phyloP scores from a whole-genome alignment of 2,888 invertebrate species.

The Limnephilus rhombicus region DNA sequence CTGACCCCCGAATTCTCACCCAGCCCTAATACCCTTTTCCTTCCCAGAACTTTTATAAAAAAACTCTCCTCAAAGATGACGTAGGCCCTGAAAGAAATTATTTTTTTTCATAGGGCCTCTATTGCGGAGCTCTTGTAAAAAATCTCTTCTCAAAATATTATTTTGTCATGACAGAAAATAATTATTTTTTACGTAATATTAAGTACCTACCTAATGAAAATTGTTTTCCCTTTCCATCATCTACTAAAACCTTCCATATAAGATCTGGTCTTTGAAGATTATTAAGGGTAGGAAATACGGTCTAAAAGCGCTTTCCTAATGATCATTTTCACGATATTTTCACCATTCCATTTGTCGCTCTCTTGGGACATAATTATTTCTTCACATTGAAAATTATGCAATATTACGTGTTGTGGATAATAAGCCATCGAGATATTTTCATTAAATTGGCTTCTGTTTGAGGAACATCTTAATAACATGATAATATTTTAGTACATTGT shows the following conservation, averaged over 20 bases:
- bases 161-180: not conserved
- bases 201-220: not conserved
- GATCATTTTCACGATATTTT: constrained; percentile 32
- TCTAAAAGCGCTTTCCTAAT: constrained; percentile 21
- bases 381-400: constrained; percentile 21
- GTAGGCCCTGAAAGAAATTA: too few relatives aligned
- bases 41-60: too few relatives aligned
- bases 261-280: constrained; percentile 37
- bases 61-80: too few relatives aligned
- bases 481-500: not conserved
- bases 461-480: not conserved
- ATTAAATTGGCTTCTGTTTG: not conserved
- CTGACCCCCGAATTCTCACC: too few relatives aligned
- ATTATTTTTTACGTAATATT: not conserved
- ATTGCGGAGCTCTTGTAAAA: too few relatives aligned
- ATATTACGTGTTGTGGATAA: constrained; percentile 31
- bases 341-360: constrained; percentile 22
- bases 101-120: too few relatives aligned
- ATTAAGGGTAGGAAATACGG: constrained; percentile 29
- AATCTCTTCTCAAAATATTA: not conserved
- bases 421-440: not conserved
- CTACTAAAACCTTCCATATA: not conserved
- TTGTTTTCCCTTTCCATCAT: constrained; percentile 21
- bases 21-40: too few relatives aligned
- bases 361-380: constrained; percentile 33